Evolutionary conservation across 1,140 invertebrate species (phyloP).

Genomic region (Penaeus japonicus): DNA sequence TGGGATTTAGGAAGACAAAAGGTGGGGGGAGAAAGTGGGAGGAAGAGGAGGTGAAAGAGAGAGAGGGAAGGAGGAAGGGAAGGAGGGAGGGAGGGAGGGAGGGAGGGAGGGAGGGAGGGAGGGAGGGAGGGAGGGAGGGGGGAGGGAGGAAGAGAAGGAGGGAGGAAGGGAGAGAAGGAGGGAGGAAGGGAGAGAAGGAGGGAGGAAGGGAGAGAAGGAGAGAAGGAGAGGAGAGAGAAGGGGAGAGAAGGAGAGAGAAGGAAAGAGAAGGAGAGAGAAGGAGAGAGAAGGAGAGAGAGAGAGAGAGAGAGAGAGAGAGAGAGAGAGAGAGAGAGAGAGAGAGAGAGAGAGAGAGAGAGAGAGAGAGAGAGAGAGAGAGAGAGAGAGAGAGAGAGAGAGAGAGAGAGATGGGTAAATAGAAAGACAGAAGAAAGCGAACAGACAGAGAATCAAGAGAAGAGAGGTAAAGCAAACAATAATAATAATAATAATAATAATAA

Average conservation of each 20-base stretch:
- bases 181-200: too few species aligned
- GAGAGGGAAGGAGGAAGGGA: too few species aligned
- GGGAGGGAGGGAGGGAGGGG: neutral
- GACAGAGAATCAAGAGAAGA: neutral
- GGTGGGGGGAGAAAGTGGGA: too few species aligned
- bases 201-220: neutral
- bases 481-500: neutral
- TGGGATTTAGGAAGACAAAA: neutral
- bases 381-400: neutral
- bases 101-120: neutral
- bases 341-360: too few species aligned
- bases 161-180: neutral
- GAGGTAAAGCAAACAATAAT: neutral
- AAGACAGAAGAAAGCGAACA: neutral
- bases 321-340: too few species aligned
- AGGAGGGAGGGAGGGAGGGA: neutral
- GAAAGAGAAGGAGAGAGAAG: neutral
- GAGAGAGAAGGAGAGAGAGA: neutral
- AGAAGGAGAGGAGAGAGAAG: neutral
- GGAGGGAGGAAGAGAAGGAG: neutral
- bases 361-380: too few species aligned
- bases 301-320: neutral
- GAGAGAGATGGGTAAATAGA: neutral
- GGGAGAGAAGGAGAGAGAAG: neutral
- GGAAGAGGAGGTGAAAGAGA: too few species aligned